These are phyloP conservation scores for Pangasius mekongensis DNA, from an alignment of 2,797 vertebrate species.

Conservation along the genomic window DNA sequence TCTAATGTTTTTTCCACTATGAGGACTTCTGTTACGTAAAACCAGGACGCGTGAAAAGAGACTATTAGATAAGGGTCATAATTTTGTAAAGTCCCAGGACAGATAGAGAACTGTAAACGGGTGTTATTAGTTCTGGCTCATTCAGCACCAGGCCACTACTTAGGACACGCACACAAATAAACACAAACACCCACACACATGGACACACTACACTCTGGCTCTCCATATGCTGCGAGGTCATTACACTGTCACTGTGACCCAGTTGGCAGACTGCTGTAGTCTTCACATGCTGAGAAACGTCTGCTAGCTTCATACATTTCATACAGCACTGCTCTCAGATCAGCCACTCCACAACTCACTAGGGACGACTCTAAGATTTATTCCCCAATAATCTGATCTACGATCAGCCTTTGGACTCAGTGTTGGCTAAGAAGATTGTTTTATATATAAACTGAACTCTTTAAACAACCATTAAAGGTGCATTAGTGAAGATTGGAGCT, in stretches of 20 bases:
- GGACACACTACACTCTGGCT: background rate
- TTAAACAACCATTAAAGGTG: background rate
- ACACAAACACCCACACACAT: background rate
- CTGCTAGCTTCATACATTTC: slow-evolving; percentile 13
- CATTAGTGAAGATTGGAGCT: background rate
- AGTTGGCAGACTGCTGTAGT: slow-evolving; percentile 31
- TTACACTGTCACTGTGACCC: slow-evolving; percentile 21
- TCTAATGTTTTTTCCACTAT: background rate
- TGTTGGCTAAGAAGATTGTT: background rate
- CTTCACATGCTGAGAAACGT: slow-evolving; percentile 11
- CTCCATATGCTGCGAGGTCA: slow-evolving; percentile 24
- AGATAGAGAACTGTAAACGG: slow-evolving; percentile 4
- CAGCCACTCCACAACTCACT: background rate
- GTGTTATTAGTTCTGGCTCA: slow-evolving; percentile 37
- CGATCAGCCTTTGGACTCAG: background rate
- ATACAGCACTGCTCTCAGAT: background rate
- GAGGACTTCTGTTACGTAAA: background rate
- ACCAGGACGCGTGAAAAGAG: background rate
- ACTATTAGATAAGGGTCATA: background rate
- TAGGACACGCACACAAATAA: slow-evolving; percentile 4
- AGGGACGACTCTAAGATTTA: background rate
- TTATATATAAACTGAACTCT: background rate
- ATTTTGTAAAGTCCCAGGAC: slow-evolving; percentile 7
- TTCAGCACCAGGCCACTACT: slow-evolving; percentile 9
- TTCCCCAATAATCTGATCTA: background rate